Evolutionary conservation across 2,888 invertebrate genomes (phyloP), one percentile per base, ranked within the genome.

Genomic region (Sthenelais limicola): DNA sequence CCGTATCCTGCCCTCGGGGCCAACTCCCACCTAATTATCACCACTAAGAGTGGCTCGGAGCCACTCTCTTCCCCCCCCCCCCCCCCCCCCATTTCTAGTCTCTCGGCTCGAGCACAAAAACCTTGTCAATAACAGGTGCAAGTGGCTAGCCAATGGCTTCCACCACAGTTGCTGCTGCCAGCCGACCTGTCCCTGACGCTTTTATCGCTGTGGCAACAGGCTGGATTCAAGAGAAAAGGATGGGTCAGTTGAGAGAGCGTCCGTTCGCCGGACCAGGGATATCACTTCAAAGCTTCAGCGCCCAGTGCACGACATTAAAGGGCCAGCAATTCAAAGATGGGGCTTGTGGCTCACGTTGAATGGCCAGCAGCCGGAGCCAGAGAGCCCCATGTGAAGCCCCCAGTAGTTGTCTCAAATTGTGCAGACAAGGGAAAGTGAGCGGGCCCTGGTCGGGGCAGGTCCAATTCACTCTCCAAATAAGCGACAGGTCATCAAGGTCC

Each of bases 301-400:
- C 62, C 35, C 21, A 24, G 38, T 28, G 38, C 21, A 35, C 35
- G 38, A 62, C 62, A 62, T 62, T 62, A 62, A 62, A 62, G 38
- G 35, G 35, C 38, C 12, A 38, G 9, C 38, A 5, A 62, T 38
- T 62, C 62, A 62, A 62, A 62, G 62, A 35, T 38, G 32, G 33
- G 12, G 9, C 26, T 28, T 56, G 56, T 32, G 24, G 18, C 62
- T 26, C n/a, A 21, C 1, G 24, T 21, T 62, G 38, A 62, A 62
- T 62, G 62, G 38, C 62, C 18, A 18, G 24, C n/a, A 15, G 62
- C 62, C 33, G 15, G 33, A 28, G 32, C n/a, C n/a, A n/a, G n/a
- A n/a, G n/a, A n/a, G n/a, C n/a, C n/a, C 43, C 62, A 62, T 62
- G 62, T 62, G 62, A 38, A n/a, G n/a, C n/a, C 62, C 35, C 62